A percentile compares a stretch with the other conserved stretches of the same genome.
These are phyloP conservation scores for Protonibea diacanthus DNA, from an alignment of 2,797 vertebrate genomes.

Conservation along the genomic window DNA sequence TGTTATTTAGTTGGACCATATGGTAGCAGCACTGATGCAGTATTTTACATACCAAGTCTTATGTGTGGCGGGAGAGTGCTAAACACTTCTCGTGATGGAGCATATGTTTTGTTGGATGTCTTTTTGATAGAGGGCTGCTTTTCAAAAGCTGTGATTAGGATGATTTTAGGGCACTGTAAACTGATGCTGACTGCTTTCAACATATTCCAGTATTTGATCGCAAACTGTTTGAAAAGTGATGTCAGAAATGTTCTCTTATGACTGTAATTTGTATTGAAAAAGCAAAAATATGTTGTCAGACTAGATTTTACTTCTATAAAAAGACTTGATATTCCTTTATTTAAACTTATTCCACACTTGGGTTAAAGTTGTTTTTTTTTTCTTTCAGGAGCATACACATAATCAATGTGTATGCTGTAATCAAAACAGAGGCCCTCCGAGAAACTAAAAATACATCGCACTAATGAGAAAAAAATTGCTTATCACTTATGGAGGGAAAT, in stretches of 20 bases:
- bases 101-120: slow-evolving; percentile 48
- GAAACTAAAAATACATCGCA: slow-evolving; percentile 48
- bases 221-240: neutral
- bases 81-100: slow-evolving; percentile 36
- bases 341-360: neutral
- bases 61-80: slow-evolving; percentile 38
- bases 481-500: slow-evolving; percentile 43
- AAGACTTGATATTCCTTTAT: neutral
- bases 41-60: slow-evolving; percentile 56
- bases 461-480: slow-evolving; percentile 64
- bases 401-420: too few species aligned
- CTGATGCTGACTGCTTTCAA: slow-evolving; percentile 7
- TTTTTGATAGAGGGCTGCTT: slow-evolving; percentile 39
- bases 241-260: neutral
- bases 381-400: slow-evolving; percentile 12
- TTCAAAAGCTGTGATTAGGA: slow-evolving; percentile 1
- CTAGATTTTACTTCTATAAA: slow-evolving; percentile 1
- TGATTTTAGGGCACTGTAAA: neutral
- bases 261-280: slow-evolving; percentile 2
- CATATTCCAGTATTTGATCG: neutral
- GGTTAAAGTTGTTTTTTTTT: slow-evolving; percentile 1
- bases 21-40: slow-evolving; percentile 59
- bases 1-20: slow-evolving; percentile 63
- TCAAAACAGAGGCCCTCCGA: slow-evolving; percentile 32
- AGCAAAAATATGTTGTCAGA: neutral